Evolutionary conservation across 1,140 invertebrate genomes (phyloP).

Genomic region (Ips nitidus): DNA sequence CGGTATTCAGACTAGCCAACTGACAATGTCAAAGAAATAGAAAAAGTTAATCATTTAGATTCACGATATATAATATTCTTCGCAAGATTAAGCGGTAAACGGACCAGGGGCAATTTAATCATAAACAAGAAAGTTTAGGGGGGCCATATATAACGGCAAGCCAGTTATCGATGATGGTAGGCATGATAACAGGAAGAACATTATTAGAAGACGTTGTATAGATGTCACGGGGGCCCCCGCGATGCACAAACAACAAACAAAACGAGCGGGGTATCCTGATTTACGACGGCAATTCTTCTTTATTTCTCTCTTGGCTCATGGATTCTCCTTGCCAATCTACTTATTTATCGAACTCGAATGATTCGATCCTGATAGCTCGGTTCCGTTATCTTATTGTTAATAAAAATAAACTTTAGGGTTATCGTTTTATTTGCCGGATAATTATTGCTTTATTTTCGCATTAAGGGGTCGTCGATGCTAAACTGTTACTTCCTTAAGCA

Average conservation of each 20-base stretch:
- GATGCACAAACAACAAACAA: constrained; percentile 43
- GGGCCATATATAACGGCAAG: constrained; percentile 32
- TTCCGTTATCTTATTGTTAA: constrained; percentile 39
- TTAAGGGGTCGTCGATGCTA: background rate
- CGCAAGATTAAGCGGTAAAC: constrained; percentile 25
- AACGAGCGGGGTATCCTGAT: constrained; percentile 41
- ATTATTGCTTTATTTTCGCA: constrained; percentile 25
- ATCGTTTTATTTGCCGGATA: constrained; percentile 34
- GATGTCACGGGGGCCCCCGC: constrained; percentile 32
- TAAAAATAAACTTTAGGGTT: constrained; percentile 38
- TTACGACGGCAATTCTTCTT: constrained; percentile 50
- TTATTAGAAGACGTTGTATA: constrained; percentile 41
- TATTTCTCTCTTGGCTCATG: constrained; percentile 50
- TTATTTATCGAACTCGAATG: constrained; percentile 50
- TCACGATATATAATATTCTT: constrained; percentile 2
- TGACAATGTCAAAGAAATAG: too few relatives aligned
- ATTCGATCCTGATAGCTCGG: constrained; percentile 37
- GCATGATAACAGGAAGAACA: constrained; percentile 40
- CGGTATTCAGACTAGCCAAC: too few relatives aligned
- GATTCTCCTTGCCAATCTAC: constrained; percentile 43
- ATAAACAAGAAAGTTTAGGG: constrained; percentile 23
- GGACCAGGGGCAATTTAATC: constrained; percentile 31
- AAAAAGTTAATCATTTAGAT: background rate
- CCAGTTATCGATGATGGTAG: constrained; percentile 37
- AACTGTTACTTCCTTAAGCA: too few relatives aligned